Conservation (phyloP, 2,888 invertebrate genomes). For the Pteria penguin region DNA sequence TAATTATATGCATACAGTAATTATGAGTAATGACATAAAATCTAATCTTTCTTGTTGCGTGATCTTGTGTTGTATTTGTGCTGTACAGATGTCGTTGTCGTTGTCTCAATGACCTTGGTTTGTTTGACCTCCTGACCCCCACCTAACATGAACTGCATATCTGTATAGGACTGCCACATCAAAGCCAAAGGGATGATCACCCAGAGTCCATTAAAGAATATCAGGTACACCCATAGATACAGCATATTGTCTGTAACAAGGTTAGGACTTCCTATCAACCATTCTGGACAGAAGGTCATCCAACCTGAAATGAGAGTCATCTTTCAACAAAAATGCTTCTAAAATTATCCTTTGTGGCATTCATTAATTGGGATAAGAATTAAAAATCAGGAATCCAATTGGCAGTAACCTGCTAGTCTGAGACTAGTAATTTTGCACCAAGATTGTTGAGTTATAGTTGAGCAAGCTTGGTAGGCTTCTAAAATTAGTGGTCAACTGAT, state of each 20-base stretch:
- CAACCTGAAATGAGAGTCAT: slow-evolving; percentile 76
- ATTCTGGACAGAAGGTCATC: slow-evolving; percentile 79
- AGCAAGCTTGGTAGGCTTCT: too few species aligned
- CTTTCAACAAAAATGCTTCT: too few species aligned
- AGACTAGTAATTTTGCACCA: too few species aligned
- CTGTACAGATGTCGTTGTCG: slow-evolving; percentile 41
- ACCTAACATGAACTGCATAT: slow-evolving; percentile 38
- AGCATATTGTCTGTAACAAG: slow-evolving; percentile 71
- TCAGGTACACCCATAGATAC: slow-evolving; percentile 76
- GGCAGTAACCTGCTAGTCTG: too few species aligned
- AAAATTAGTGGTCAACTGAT: too few species aligned
- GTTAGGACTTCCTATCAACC: slow-evolving; percentile 72
- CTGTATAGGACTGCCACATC: slow-evolving; percentile 72
- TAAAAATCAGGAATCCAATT: too few species aligned
- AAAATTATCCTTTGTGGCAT: too few species aligned
- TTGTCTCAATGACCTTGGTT: slow-evolving; percentile 39
- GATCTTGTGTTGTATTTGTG: slow-evolving; percentile 45
- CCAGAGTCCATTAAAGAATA: slow-evolving; percentile 78
- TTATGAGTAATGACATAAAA: too few species aligned
- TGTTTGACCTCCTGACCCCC: slow-evolving; percentile 35
- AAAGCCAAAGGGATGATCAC: slow-evolving; percentile 72
- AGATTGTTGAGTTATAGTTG: too few species aligned
- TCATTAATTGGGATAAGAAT: too few species aligned
- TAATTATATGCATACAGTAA: too few species aligned
- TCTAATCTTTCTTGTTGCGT: slow-evolving; percentile 17